Evolutionary conservation across 2,113 vertebrate genomes (phyloP).

Genomic region (Electrona antarctica): DNA sequence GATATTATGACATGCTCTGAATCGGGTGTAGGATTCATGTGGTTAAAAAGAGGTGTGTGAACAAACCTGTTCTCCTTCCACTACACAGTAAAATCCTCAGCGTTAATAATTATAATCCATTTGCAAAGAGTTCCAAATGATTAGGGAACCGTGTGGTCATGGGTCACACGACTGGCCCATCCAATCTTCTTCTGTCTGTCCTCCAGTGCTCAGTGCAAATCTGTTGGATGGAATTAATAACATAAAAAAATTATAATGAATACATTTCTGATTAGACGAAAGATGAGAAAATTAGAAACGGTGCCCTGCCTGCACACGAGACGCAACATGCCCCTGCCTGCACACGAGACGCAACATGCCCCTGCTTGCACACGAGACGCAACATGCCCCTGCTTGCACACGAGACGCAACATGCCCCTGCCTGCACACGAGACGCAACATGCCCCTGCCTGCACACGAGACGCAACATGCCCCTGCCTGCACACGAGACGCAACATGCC

Average conservation of each 20-base stretch:
- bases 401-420: not conserved
- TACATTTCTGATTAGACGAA: not conserved
- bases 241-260: not conserved
- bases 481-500: not conserved
- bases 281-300: not conserved
- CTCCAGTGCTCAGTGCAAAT: not conserved
- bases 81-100: no score
- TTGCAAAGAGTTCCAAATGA: no score
- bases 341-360: not conserved
- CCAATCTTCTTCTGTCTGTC: no score
- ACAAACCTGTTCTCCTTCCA: no score
- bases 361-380: no score
- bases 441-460: not conserved
- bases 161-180: no score
- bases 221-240: not conserved
- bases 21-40: no score
- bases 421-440: not conserved
- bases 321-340: not conserved
- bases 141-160: no score
- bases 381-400: not conserved
- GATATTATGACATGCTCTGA: no score
- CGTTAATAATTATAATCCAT: no score
- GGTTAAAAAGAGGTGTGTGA: no score
- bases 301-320: not conserved
- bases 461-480: not conserved